A percentile compares a stretch with the other conserved stretches of the same genome.
phyloP scores from a whole-genome alignment of 2,113 vertebrate species.

The Monarcha castaneiventris region DNA sequence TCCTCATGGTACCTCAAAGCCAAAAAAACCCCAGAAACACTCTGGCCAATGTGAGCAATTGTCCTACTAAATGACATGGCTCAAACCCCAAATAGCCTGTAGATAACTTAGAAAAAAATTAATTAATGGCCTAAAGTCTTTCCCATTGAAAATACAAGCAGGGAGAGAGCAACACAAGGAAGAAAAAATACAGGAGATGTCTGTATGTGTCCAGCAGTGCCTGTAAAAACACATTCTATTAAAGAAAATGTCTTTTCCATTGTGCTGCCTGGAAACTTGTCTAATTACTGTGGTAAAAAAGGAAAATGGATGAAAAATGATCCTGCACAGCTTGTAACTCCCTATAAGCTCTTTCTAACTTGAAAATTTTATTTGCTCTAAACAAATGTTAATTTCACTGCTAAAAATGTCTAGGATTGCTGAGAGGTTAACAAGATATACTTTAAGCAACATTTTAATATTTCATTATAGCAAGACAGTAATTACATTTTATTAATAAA shows the following conservation, averaged over 20 bases:
- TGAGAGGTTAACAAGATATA: not conserved
- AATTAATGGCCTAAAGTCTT: not conserved
- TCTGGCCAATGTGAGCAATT: not conserved
- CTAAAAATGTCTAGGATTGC: not conserved
- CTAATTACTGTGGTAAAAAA: slow-evolving; percentile 29
- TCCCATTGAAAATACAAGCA: not conserved
- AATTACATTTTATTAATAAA: not conserved
- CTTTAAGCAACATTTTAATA: slow-evolving; percentile 6
- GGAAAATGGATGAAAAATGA: not conserved
- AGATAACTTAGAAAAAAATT: not conserved
- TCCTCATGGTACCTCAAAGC: not conserved
- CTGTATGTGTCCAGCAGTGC: not conserved
- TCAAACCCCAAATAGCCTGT: not conserved
- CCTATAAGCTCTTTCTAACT: not conserved
- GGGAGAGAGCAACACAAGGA: not conserved
- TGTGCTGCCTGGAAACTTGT: slow-evolving; percentile 24
- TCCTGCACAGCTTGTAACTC: not conserved
- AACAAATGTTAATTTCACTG: not conserved
- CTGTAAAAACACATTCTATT: not conserved
- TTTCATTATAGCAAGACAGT: not conserved
- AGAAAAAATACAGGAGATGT: not conserved
- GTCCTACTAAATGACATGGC: not conserved
- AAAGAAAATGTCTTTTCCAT: slow-evolving; percentile 20
- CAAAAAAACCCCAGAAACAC: not conserved
- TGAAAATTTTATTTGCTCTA: not conserved